Evolutionary conservation across 1,140 invertebrate genomes (phyloP).

Genomic region (Conus betulinus): DNA sequence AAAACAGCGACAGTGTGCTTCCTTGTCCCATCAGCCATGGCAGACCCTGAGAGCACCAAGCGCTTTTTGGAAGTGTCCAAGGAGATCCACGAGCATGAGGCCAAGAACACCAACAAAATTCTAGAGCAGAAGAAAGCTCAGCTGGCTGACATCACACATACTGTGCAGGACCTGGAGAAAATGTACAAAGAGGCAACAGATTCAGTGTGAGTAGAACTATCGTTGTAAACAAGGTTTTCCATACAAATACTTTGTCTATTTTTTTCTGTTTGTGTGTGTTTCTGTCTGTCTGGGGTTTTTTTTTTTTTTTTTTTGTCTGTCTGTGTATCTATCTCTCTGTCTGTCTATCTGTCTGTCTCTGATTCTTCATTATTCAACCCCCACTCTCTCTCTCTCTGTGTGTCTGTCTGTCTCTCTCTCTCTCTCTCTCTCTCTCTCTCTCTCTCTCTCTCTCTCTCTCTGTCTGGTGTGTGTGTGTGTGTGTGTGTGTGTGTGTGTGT

Average conservation of each 20-base stretch:
- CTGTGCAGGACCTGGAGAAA: conserved; percentile 67
- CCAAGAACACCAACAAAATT: conserved; percentile 58
- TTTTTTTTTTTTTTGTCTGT: neutral
- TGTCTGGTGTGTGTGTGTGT: too few species aligned
- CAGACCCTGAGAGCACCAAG: conserved; percentile 46
- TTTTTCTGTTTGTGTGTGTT: neutral
- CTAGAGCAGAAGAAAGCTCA: conserved; percentile 54
- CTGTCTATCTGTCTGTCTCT: neutral
- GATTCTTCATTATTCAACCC: too few species aligned
- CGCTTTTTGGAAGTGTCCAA: conserved; percentile 64
- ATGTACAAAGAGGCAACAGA: conserved; percentile 66
- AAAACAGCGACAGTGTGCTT: neutral
- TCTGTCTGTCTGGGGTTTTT: neutral
- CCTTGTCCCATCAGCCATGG: neutral
- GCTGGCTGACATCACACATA: conserved; percentile 60
- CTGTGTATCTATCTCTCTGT: neutral
- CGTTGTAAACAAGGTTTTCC: too few species aligned
- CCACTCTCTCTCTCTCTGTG: too few species aligned
- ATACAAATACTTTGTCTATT: too few species aligned
- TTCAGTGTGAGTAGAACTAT: conserved; percentile 69
- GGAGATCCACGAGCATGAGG: conserved; percentile 57
- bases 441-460: too few species aligned
- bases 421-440: too few species aligned
- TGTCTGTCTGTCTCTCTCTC: too few species aligned
- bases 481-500: too few species aligned